Conservation (phyloP, 2,888 invertebrate species). For the Patella ulyssiponensis region DNA sequence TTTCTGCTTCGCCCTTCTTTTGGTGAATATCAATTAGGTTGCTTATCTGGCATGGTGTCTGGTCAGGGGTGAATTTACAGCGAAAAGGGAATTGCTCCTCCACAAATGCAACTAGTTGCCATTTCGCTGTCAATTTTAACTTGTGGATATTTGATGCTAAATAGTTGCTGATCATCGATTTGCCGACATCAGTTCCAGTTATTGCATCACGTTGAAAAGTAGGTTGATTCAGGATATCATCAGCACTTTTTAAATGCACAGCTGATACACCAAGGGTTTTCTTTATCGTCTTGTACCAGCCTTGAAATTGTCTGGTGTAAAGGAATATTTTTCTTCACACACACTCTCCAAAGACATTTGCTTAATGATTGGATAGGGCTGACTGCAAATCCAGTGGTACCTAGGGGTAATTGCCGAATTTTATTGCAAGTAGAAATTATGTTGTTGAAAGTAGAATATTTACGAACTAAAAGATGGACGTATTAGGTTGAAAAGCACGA, state of each 20-base stretch:
- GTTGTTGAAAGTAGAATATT: too few relatives aligned
- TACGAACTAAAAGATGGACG: too few relatives aligned
- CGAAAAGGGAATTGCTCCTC: background rate
- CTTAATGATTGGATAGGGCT: too few relatives aligned
- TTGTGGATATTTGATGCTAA: background rate
- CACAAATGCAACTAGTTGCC: background rate
- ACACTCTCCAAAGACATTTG: background rate
- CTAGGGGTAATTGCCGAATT: too few relatives aligned
- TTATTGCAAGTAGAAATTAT: too few relatives aligned
- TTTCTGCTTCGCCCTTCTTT: slow-evolving; percentile 14
- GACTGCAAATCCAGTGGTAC: too few relatives aligned
- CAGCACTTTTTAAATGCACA: background rate
- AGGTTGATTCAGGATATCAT: slow-evolving; percentile 1
- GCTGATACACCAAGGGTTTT: background rate
- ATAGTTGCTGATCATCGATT: slow-evolving; percentile 6
- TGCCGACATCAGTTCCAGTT: background rate
- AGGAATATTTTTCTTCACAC: slow-evolving; percentile 13
- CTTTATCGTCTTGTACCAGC: background rate
- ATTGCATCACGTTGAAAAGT: background rate
- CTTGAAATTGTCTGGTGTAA: slow-evolving; percentile 12
- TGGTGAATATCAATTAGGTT: background rate
- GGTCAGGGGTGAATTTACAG: background rate
- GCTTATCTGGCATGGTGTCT: too few relatives aligned
- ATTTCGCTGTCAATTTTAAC: slow-evolving; percentile 7
- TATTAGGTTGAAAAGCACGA: too few relatives aligned